phyloP scores from a whole-genome alignment of 2,888 invertebrate species.

The Leptopilina myrica region DNA sequence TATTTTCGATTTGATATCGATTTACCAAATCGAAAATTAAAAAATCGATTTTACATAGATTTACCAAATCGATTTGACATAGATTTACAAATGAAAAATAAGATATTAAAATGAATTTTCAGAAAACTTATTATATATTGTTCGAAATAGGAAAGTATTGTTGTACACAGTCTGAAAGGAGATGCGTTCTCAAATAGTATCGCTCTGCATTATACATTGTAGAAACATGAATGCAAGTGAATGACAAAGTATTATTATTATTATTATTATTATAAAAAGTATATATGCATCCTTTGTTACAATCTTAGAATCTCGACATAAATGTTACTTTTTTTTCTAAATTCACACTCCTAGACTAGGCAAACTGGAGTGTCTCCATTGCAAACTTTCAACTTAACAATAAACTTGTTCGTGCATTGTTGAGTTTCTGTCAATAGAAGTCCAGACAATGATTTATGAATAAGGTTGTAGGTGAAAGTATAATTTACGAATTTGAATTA shows the following conservation, averaged over 20 bases:
- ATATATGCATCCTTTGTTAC: slow-evolving; percentile 23
- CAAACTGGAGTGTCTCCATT: neutral
- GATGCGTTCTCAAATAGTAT: slow-evolving; percentile 34
- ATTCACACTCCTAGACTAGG: neutral
- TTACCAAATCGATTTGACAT: too few relatives aligned
- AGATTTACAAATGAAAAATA: too few relatives aligned
- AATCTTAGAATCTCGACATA: slow-evolving; percentile 19
- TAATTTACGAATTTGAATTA: neutral
- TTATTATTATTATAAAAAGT: neutral
- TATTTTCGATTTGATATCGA: too few relatives aligned
- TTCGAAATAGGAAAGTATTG: too few relatives aligned
- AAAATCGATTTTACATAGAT: too few relatives aligned
- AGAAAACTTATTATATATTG: too few relatives aligned
- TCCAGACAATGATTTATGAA: neutral
- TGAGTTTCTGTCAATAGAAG: slow-evolving; percentile 16
- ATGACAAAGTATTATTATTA: slow-evolving; percentile 9
- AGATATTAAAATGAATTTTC: too few relatives aligned
- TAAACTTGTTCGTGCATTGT: slow-evolving; percentile 10
- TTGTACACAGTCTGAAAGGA: too few relatives aligned
- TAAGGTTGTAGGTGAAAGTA: slow-evolving; percentile 5
- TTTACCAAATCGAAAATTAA: too few relatives aligned
- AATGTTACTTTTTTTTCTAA: neutral
- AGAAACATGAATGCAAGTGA: slow-evolving; percentile 8
- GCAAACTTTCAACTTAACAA: slow-evolving; percentile 13
- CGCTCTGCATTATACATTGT: slow-evolving; percentile 59